Conservation (phyloP, 23 tunicate genomes). For the Styela clava region DNA sequence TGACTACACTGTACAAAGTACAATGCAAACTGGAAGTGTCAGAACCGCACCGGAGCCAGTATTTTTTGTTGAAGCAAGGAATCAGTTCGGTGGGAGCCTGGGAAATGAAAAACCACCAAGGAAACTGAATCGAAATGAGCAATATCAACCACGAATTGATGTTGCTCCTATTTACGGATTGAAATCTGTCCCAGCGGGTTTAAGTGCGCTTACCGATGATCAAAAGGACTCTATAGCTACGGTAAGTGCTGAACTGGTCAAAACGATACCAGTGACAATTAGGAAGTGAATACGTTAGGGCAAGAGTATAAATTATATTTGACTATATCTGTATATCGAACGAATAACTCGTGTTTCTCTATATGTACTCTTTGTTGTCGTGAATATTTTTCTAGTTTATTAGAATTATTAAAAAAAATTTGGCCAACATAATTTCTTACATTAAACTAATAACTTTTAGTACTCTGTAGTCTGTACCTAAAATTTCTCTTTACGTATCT, state of each 20-base stretch:
- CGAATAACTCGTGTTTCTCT: too few relatives aligned
- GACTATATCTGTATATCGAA: too few relatives aligned
- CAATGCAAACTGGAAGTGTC: neutral
- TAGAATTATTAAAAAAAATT: too few relatives aligned
- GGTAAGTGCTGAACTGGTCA: conserved; percentile 20
- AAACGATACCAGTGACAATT: too few relatives aligned
- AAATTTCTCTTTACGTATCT: too few relatives aligned
- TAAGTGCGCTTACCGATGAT: conserved; percentile 5
- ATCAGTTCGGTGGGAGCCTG: conserved; percentile 15
- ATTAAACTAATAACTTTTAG: too few relatives aligned
- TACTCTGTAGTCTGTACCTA: too few relatives aligned
- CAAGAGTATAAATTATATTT: too few relatives aligned
- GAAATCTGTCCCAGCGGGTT: conserved; percentile 10
- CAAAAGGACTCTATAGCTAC: conserved; percentile 40
- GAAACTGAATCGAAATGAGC: neutral
- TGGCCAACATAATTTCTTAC: too few relatives aligned
- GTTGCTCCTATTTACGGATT: conserved; percentile 31
- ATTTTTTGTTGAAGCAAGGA: neutral
- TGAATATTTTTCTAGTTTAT: too few relatives aligned
- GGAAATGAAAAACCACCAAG: conserved; percentile 5
- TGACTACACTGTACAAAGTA: neutral
- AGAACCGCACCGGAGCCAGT: conserved; percentile 2
- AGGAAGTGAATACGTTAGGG: too few relatives aligned
- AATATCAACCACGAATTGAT: neutral
- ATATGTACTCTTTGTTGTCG: too few relatives aligned